Evolutionary conservation across 2,888 invertebrate species (phyloP), one percentile per base, ranked within the genome.

Genomic region (Drosophila longiperda): DNA sequence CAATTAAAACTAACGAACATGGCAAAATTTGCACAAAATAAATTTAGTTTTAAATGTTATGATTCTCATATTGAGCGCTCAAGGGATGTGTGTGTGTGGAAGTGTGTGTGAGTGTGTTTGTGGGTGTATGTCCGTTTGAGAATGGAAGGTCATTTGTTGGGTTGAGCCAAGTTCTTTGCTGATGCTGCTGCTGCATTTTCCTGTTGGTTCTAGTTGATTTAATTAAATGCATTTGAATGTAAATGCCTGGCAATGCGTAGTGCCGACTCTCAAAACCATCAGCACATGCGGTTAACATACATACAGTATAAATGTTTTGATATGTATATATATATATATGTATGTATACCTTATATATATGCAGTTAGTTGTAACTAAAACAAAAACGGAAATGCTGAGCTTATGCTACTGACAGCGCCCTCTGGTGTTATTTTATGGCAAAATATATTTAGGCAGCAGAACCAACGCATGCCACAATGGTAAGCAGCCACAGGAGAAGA

Each of bases 191-290:
- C 73, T 76, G 87, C 80, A 84, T 69, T 84, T 84, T 82, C 74
- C 75, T 82, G 80, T 87, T 87, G 84, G 84, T 82, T 80, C 81
- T 81, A 87, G 87, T 87, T 90, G 90, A 90, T 90, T 90, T 90
- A 90, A 90, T 90, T 90, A 90, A 90, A 90, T 87, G 90, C 82
- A 87, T 90, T 90, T 87, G 90, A 87, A 90, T 90, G 83, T 82
- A 90, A 78, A 83, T 87, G 85, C 83, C 83, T 78, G 81, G 71
- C 66, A 85, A 76, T 81, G 76, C 81, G 72, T 79, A 75, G 66
- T 67, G 80, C 52, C 74, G 68, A 73, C 82, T 82, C 71, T 79
- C 64, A 53, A 76, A 77, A 75, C 71, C 80, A 73, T 80, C 85
- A 70, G 71, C 76, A 84, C 68, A 70, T 83, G 83, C 75, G 83